These are phyloP conservation scores for Onychomys torridus DNA, from an alignment of 2,797 vertebrate species.

Conservation along the genomic window DNA sequence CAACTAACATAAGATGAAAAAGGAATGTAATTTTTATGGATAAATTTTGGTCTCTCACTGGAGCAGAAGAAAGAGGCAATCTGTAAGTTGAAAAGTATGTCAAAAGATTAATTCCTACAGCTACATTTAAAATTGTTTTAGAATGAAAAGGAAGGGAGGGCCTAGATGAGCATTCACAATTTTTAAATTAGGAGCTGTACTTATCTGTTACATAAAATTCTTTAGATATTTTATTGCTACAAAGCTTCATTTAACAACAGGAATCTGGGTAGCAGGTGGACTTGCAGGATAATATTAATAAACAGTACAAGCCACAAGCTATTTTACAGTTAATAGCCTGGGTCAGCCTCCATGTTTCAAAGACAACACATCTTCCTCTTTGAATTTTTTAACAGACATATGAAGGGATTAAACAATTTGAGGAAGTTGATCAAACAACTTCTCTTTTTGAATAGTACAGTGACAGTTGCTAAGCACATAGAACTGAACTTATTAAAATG, in stretches of 20 bases:
- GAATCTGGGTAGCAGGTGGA: slow-evolving; percentile 8
- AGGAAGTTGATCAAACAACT: slow-evolving; percentile 34
- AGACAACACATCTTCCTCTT: slow-evolving; percentile 30
- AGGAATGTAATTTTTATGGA: slow-evolving; percentile 16
- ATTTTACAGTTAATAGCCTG: slow-evolving; percentile 36
- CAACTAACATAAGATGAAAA: slow-evolving; percentile 41
- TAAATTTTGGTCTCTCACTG: not conserved
- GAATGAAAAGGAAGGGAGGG: not conserved
- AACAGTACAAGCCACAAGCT: not conserved
- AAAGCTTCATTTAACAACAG: slow-evolving; percentile 36
- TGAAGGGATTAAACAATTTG: slow-evolving; percentile 1
- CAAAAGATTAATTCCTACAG: slow-evolving; percentile 6
- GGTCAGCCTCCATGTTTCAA: not conserved
- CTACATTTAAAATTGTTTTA: slow-evolving; percentile 9
- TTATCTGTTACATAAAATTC: slow-evolving; percentile 14
- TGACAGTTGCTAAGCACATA: not conserved
- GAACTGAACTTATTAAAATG: slow-evolving; percentile 38
- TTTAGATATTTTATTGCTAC: not conserved
- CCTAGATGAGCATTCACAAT: not conserved
- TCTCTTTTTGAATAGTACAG: not conserved
- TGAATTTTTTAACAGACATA: slow-evolving; percentile 6
- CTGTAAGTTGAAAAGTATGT: not conserved
- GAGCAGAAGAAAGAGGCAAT: not conserved
- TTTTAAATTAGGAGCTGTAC: slow-evolving; percentile 1
- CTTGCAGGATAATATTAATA: not conserved